Conservation (phyloP, 2,797 vertebrate species). For the Apogon talboti region DNA sequence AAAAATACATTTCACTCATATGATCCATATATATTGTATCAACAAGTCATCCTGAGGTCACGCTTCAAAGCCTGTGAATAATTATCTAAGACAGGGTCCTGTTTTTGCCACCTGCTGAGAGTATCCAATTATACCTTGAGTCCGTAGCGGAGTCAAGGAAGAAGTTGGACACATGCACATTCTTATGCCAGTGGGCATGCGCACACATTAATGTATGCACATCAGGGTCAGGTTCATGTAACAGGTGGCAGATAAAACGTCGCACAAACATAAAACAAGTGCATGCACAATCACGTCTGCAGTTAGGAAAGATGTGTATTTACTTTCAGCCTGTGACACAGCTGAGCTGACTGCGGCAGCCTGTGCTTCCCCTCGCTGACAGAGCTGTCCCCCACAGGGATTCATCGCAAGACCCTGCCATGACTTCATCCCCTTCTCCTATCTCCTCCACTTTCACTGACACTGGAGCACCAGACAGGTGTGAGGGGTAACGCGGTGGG, state of each 20-base stretch:
- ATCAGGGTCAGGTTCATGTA: constrained; percentile 45
- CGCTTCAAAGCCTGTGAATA: constrained; percentile 53
- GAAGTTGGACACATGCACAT: constrained; percentile 27
- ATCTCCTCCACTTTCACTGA: constrained; percentile 71
- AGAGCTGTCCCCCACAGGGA: constrained; percentile 59
- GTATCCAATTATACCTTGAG: constrained; percentile 49
- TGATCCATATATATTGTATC: constrained; percentile 65
- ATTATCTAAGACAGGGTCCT: constrained; percentile 62
- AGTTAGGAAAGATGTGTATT: constrained; percentile 51
- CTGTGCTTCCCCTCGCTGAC: constrained; percentile 54
- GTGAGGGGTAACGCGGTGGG: constrained; percentile 27
- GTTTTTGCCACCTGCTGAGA: constrained; percentile 50
- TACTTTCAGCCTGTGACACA: constrained; percentile 59
- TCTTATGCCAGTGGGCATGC: constrained; percentile 28
- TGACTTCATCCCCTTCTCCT: constrained; percentile 57
- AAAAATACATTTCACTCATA: constrained; percentile 73
- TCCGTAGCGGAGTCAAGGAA: constrained; percentile 11
- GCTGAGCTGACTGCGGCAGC: constrained; percentile 62
- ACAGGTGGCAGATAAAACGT: constrained; percentile 59
- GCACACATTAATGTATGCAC: constrained; percentile 27
- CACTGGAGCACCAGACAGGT: constrained; percentile 75
- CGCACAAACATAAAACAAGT: constrained; percentile 22
- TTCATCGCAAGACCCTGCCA: constrained; percentile 50
- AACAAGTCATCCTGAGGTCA: constrained; percentile 67
- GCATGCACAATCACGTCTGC: constrained; percentile 21